Percentiles rank a stretch among this genome's conserved stretches.
Evolutionary conservation across 2,113 vertebrate genomes (phyloP).

Genomic region (Argyrosomus japonicus): DNA sequence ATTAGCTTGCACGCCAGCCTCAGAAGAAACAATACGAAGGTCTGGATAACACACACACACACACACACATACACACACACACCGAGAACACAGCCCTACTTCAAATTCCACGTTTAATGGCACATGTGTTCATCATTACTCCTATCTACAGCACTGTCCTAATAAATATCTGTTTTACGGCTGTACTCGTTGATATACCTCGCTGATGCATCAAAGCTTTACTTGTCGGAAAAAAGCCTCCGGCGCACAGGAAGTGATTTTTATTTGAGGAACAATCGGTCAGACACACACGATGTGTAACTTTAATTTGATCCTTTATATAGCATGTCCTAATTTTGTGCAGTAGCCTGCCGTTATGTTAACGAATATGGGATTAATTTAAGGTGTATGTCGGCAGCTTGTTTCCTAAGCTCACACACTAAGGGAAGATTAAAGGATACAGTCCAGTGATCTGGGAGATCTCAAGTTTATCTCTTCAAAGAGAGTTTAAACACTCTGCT

Average conservation of each 20-base stretch:
- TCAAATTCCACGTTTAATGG: slow-evolving; percentile 15
- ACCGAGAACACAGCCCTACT: slow-evolving; percentile 13
- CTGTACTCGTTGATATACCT: not conserved
- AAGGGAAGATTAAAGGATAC: too few relatives aligned
- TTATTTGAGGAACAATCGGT: not conserved
- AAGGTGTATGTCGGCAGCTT: too few relatives aligned
- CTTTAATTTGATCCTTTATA: not conserved
- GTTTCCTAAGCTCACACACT: too few relatives aligned
- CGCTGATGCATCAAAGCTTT: not conserved
- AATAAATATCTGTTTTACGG: not conserved
- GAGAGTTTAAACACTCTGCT: too few relatives aligned
- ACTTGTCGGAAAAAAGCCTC: not conserved
- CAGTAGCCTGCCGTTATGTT: not conserved
- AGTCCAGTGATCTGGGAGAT: too few relatives aligned
- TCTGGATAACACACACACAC: slow-evolving; percentile 11
- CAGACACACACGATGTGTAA: not conserved
- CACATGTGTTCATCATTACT: not conserved
- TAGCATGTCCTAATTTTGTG: not conserved
- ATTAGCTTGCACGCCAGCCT: slow-evolving; percentile 53
- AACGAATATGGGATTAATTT: not conserved
- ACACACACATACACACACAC: slow-evolving; percentile 6
- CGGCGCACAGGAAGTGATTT: not conserved
- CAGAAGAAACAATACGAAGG: slow-evolving; percentile 47
- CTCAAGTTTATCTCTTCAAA: too few relatives aligned
- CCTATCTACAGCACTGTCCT: not conserved